phyloP scores from a whole-genome alignment of 2,797 vertebrate species.

The Hephaestus fuliginosus region DNA sequence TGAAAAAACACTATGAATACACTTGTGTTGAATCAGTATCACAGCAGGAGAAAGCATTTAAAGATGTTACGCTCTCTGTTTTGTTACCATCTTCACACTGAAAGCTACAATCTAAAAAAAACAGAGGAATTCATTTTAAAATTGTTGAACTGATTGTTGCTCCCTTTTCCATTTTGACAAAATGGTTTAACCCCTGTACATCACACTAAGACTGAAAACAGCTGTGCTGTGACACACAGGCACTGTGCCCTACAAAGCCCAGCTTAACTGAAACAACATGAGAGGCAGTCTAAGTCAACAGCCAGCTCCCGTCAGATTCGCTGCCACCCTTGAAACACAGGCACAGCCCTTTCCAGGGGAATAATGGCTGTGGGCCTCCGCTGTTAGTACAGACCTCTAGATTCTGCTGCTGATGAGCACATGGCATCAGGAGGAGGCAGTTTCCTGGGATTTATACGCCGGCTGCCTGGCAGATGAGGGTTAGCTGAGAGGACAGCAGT shows the following conservation, averaged over 20 bases:
- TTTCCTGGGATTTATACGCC: constrained; percentile 64
- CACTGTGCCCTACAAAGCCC: constrained; percentile 20
- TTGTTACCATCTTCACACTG: not conserved
- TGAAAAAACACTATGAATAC: not conserved
- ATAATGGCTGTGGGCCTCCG: constrained; percentile 25
- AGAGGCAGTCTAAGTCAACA: constrained; percentile 24
- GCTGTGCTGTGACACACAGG: constrained; percentile 4
- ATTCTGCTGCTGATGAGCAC: constrained; percentile 63
- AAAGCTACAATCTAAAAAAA: constrained; percentile 8
- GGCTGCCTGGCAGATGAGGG: constrained; percentile 36
- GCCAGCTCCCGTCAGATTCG: constrained; percentile 33
- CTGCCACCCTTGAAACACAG: constrained; percentile 3
- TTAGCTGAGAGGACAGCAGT: constrained; percentile 17
- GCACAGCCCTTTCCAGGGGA: constrained; percentile 4
- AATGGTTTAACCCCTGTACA: not conserved
- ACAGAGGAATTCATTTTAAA: not conserved
- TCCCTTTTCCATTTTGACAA: not conserved
- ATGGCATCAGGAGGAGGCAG: constrained; percentile 48
- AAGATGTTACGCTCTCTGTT: constrained; percentile 22
- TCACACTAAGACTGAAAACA: not conserved
- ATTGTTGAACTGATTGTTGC: not conserved
- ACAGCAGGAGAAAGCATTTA: constrained; percentile 15
- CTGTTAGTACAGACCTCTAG: constrained; percentile 30
- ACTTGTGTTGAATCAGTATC: constrained; percentile 5
- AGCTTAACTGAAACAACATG: constrained; percentile 31